Base-by-base conservation (phyloP, 30 jellyfish, hydroid and myxozoan genomes). In the Turritopsis rubra region DNA sequence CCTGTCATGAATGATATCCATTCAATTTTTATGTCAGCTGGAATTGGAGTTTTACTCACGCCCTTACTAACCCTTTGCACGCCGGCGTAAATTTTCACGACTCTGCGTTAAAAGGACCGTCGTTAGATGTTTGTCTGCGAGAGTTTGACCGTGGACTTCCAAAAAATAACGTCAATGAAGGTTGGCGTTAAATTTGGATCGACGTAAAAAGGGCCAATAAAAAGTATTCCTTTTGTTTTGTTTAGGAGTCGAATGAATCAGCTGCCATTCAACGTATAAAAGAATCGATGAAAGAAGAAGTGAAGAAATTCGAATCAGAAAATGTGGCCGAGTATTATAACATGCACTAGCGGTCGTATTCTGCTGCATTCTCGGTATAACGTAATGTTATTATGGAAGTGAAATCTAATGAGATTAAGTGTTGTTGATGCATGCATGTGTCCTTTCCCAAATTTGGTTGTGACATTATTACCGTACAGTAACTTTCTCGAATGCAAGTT, bases 241-340 rank as follows among this genome's bases (percentile, higher is more conserved):
- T 87, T 7, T 71, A 92, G 96, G 98, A 88, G 28, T 54, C 92
- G 28, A 84, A 81, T 30, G 98, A 88, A 75, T 79, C 98, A n/a
- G 98, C 89, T 52, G 98, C 92, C 18, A 92, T 92, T 17, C 98
- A 92, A 66, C 90, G 98, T 72, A 92, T 92, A 70, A 92, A 92
- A 88, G 98, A 92, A 81, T 87, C 98, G 53, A 92, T 92, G 96
- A 92, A 92, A 81, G 98, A 92, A 84, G 98, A 92, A 78, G 98
- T 85, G 65, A 92, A 92, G 79, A 87, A 92, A 75, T 92, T 92
- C 66, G 98, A 92, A 72, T 84, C 85, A 60, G 98, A 92, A 87
- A 88, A 80, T 83, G 85, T 52, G 13, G 66, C 85, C 8, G 89
- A 83, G 24, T 83, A 83, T 65, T 83, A 83, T 30, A 75, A 73